Conservation (phyloP, 2,797 vertebrate genomes). For the Coracias cyanogaster region DNA sequence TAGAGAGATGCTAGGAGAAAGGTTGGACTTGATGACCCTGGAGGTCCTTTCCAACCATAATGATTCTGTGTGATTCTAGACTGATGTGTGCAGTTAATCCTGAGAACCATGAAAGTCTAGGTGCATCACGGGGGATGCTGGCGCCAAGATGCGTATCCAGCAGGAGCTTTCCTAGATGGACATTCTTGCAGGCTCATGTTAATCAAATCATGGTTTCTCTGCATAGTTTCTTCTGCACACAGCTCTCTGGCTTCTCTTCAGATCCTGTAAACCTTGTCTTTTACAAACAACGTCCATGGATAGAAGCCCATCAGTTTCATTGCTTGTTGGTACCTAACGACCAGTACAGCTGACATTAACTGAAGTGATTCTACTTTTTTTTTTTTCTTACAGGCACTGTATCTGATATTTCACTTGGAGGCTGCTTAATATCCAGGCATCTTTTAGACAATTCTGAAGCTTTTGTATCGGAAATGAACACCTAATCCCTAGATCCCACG, state of each 20-base stretch:
- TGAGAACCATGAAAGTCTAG: not conserved
- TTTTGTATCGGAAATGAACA: conserved; percentile 63
- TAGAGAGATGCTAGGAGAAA: too few relatives aligned
- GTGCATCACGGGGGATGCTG: not conserved
- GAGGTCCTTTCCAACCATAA: too few relatives aligned
- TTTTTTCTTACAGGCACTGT: not conserved
- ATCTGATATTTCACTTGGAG: conserved; percentile 20
- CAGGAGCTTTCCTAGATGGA: not conserved
- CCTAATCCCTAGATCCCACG: conserved; percentile 38
- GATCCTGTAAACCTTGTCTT: not conserved
- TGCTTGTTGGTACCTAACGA: not conserved
- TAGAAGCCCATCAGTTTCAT: not conserved
- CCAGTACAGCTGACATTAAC: not conserved
- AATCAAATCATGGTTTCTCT: not conserved
- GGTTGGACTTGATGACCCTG: too few relatives aligned
- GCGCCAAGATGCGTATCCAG: accelerated
- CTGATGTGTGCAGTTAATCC: not conserved
- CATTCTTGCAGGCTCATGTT: not conserved
- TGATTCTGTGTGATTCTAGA: not conserved
- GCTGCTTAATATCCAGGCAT: conserved; percentile 52
- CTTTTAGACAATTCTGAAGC: conserved; percentile 56
- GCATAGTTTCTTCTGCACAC: not conserved
- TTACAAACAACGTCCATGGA: not conserved
- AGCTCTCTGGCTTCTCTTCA: not conserved
- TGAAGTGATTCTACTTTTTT: not conserved